Percentiles rank a stretch among this genome's conserved stretches.
These are phyloP conservation scores for Danio aesculapii DNA, from an alignment of 2,797 vertebrate species.

Conservation along the genomic window DNA sequence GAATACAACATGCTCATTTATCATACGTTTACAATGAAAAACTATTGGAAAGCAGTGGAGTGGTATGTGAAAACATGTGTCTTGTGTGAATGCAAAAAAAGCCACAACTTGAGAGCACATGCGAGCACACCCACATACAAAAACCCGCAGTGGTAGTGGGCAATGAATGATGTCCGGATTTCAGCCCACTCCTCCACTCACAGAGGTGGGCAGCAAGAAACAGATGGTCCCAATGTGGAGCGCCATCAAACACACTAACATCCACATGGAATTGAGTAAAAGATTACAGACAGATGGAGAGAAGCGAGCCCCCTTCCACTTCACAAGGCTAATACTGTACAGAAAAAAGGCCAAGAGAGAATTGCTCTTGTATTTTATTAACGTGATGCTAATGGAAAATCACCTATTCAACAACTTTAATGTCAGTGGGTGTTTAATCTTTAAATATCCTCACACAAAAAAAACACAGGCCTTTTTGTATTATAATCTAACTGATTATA, in stretches of 20 bases:
- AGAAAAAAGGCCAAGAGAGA: conserved; percentile 26
- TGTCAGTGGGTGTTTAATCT: background rate
- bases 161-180: conserved; percentile 33
- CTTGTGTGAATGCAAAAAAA: too few species aligned
- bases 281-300: conserved; percentile 61
- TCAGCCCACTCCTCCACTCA: conserved; percentile 36
- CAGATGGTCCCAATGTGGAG: conserved; percentile 51
- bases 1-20: too few species aligned
- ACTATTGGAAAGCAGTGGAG: too few species aligned
- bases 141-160: conserved; percentile 12
- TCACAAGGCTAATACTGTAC: background rate
- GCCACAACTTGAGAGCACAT: background rate
- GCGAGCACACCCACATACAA: conserved; percentile 26
- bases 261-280: conserved; percentile 60
- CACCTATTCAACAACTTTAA: background rate
- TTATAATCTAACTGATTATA: too few species aligned
- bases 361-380: background rate
- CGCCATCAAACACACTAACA: conserved; percentile 55
- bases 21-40: too few species aligned
- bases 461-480: too few species aligned
- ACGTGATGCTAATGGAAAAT: conserved; percentile 15
- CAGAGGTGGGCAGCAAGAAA: conserved; percentile 49
- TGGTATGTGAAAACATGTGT: too few species aligned
- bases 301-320: conserved; percentile 45
- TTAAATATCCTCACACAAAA: background rate